phyloP scores from a whole-genome alignment of 1,140 invertebrate genomes.

The Drosophila mojavensis region DNA sequence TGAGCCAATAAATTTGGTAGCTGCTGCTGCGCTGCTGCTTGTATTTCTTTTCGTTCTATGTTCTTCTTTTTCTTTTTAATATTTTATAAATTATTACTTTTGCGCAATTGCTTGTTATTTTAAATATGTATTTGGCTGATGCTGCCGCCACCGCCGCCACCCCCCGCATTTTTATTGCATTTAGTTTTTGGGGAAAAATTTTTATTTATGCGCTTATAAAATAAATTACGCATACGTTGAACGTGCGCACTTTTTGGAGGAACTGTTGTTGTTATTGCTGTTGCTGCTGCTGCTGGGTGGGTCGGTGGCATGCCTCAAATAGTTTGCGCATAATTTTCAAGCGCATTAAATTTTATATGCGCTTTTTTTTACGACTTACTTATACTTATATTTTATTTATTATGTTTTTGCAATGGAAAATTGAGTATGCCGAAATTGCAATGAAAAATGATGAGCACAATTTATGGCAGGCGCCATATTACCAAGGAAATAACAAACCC shows the following conservation, averaged over 20 bases:
- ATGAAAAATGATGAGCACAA: constrained; percentile 75
- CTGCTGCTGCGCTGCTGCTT: constrained; percentile 29
- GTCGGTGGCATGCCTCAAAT: constrained; percentile 58
- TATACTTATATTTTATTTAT: constrained; percentile 78
- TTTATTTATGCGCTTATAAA: constrained; percentile 75
- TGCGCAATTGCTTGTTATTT: constrained; percentile 73
- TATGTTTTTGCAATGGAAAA: constrained; percentile 58
- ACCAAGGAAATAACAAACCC: constrained; percentile 59
- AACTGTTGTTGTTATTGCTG: constrained; percentile 15
- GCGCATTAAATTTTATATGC: constrained; percentile 78
- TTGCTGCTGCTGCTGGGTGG: neutral
- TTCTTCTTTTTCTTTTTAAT: constrained; percentile 46
- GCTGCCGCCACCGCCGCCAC: constrained; percentile 26
- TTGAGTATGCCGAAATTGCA: constrained; percentile 41
- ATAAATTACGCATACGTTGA: constrained; percentile 76
- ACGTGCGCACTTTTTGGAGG: constrained; percentile 42
- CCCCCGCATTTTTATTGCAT: constrained; percentile 73
- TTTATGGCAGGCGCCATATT: constrained; percentile 67
- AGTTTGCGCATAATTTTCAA: constrained; percentile 79
- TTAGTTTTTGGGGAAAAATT: constrained; percentile 63
- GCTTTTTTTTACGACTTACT: constrained; percentile 67
- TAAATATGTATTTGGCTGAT: constrained; percentile 47
- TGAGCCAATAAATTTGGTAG: constrained; percentile 69
- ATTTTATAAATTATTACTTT: constrained; percentile 79
- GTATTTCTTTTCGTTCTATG: constrained; percentile 28